Percentiles rank a stretch among this genome's conserved stretches.
Conservation (phyloP, 2,888 invertebrate genomes). For the Drosophila eohydei region DNA sequence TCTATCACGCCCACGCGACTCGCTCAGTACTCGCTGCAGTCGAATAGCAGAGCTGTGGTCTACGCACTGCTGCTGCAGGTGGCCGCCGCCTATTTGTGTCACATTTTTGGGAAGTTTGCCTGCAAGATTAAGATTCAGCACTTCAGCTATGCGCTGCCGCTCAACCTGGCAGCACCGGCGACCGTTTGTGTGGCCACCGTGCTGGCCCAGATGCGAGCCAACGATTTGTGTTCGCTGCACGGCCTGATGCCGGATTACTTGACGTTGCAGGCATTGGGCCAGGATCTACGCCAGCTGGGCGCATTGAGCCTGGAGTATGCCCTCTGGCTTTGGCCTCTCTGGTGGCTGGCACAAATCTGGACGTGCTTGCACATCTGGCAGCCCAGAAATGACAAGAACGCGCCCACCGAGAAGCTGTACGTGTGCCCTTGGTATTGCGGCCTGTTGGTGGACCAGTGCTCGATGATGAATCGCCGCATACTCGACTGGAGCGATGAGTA, state of each 20-base stretch:
- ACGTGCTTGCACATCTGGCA: constrained; percentile 94
- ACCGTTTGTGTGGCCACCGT: constrained; percentile 89
- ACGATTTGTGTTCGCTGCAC: constrained; percentile 89
- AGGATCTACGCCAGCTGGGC: constrained; percentile 86
- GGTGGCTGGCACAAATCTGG: constrained; percentile 94
- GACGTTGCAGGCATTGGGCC: constrained; percentile 91
- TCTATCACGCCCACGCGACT: constrained; percentile 39
- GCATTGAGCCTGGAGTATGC: constrained; percentile 88
- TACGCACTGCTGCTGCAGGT: constrained; percentile 89
- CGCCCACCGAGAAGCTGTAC: constrained; percentile 93
- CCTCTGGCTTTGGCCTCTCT: constrained; percentile 92
- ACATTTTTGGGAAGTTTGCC: constrained; percentile 91
- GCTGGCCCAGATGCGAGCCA: constrained; percentile 88
- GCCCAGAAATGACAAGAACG: constrained; percentile 92
- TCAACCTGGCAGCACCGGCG: constrained; percentile 91
- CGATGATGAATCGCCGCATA: constrained; percentile 92
- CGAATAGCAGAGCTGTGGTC: constrained; percentile 82
- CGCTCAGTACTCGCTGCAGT: constrained; percentile 63
- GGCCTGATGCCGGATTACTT: constrained; percentile 91
- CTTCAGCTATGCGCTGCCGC: constrained; percentile 93
- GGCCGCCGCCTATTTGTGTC: constrained; percentile 88
- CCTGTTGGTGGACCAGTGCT: constrained; percentile 92
- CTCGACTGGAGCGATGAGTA: constrained; percentile 87
- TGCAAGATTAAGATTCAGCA: constrained; percentile 95
- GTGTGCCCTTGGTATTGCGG: constrained; percentile 93